A percentile compares a stretch with the other conserved stretches of the same genome.
phyloP scores from a whole-genome alignment of 2,797 vertebrate species.

The Phalloptychus januarius region DNA sequence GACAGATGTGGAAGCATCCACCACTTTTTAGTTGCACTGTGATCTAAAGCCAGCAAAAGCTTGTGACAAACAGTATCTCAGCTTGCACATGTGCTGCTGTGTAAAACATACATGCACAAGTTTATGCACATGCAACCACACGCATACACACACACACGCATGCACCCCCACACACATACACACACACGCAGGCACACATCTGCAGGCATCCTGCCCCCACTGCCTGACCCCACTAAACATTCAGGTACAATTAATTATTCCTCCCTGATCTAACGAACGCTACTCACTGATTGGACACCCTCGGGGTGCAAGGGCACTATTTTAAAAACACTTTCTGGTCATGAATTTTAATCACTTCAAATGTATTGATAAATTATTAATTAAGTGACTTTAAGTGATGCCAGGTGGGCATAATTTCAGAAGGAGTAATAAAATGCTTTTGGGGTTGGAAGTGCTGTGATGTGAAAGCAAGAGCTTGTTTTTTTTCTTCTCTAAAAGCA shows the following conservation, averaged over 20 bases:
- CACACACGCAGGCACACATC: conserved; percentile 37
- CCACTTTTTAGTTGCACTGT: conserved; percentile 55
- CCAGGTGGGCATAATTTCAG: conserved; percentile 85
- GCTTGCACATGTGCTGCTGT: conserved; percentile 13
- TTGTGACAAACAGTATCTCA: conserved; percentile 21
- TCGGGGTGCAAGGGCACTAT: conserved; percentile 77
- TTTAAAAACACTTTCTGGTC: conserved; percentile 86
- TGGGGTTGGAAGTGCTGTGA: conserved; percentile 73
- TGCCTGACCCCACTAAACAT: conserved; percentile 83
- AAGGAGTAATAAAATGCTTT: conserved; percentile 79
- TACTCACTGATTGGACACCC: conserved; percentile 79
- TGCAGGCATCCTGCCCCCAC: conserved; percentile 67
- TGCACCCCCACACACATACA: background rate
- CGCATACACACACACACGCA: conserved; percentile 8
- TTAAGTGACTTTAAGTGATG: conserved; percentile 85
- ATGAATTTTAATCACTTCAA: conserved; percentile 88
- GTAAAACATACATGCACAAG: background rate
- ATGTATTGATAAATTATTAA: conserved; percentile 88
- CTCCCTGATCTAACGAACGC: conserved; percentile 80
- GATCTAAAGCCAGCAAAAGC: conserved; percentile 28
- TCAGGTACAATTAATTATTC: conserved; percentile 86
- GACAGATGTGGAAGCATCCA: conserved; percentile 40
- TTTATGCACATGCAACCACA: conserved; percentile 5
- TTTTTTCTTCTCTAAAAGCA: conserved; percentile 78
- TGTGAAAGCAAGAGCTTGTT: conserved; percentile 72